A percentile compares a stretch with the other conserved stretches of the same genome.
Conservation (phyloP, 2,113 vertebrate genomes). For the Scomber japonicus region DNA sequence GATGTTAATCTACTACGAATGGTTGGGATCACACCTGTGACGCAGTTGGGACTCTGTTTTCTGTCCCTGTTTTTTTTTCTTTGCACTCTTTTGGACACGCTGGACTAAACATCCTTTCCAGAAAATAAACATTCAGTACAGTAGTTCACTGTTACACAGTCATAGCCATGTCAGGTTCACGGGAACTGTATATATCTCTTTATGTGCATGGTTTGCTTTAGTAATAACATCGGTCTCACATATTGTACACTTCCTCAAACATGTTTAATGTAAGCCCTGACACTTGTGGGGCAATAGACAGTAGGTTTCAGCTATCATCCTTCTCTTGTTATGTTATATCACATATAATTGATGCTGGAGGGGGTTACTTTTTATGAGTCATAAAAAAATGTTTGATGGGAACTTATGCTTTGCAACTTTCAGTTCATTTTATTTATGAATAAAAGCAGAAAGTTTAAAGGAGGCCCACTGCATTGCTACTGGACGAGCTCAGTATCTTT, state of each 20-base stretch:
- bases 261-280: background rate
- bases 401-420: background rate
- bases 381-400: background rate
- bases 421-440: background rate
- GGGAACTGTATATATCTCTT: slow-evolving; percentile 11
- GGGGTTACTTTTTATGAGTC: background rate
- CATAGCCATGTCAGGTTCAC: background rate
- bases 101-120: slow-evolving; percentile 68
- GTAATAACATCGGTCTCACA: slow-evolving; percentile 17
- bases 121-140: slow-evolving; percentile 51
- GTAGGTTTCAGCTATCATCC: background rate
- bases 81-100: slow-evolving; percentile 42
- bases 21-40: slow-evolving; percentile 33
- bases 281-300: background rate
- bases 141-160: slow-evolving; percentile 28
- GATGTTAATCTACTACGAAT: slow-evolving; percentile 23
- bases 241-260: slow-evolving; percentile 6
- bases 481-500: no score
- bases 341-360: background rate
- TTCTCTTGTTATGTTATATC: background rate
- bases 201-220: slow-evolving; percentile 14
- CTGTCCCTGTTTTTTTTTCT: slow-evolving; percentile 41
- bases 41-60: slow-evolving; percentile 57
- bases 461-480: no score
- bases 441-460: background rate